Evolutionary conservation across 2,888 invertebrate genomes (phyloP).

Genomic region (Andrena bicolor): DNA sequence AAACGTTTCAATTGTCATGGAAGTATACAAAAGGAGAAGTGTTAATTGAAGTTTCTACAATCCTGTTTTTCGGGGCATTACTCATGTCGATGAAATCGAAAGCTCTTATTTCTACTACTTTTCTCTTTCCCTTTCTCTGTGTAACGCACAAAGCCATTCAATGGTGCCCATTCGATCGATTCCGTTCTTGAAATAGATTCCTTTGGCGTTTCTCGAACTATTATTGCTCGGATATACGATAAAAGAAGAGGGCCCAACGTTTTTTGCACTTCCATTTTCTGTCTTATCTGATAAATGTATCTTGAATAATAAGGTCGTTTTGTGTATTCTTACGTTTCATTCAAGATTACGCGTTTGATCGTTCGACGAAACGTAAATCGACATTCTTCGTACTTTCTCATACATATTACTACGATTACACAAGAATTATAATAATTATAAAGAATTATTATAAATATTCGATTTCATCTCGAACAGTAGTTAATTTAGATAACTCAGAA

Average conservation of each 20-base stretch:
- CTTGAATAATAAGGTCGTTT: no score
- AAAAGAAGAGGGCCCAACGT: neutral
- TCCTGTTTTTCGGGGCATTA: conserved; percentile 56
- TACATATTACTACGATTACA: no score
- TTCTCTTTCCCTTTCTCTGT: neutral
- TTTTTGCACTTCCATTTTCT: neutral
- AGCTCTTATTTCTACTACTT: conserved; percentile 18
- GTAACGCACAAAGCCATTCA: conserved; percentile 28
- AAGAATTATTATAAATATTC: no score
- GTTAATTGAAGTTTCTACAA: conserved; percentile 45
- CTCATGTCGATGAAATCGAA: conserved; percentile 36
- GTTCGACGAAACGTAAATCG: no score
- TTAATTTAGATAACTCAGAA: no score
- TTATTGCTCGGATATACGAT: conserved; percentile 18
- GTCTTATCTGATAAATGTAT: no score
- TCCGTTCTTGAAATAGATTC: conserved; percentile 14
- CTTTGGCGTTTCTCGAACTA: conserved; percentile 16
- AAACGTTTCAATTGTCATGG: neutral
- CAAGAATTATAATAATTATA: no score
- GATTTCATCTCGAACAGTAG: no score
- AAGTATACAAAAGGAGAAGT: conserved; percentile 17
- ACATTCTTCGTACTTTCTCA: no score
- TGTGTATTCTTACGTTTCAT: no score
- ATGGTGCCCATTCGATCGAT: conserved; percentile 34
- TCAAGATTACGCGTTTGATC: no score